Conservation (phyloP, 2,888 invertebrate genomes). For the Hartigia nigra region DNA sequence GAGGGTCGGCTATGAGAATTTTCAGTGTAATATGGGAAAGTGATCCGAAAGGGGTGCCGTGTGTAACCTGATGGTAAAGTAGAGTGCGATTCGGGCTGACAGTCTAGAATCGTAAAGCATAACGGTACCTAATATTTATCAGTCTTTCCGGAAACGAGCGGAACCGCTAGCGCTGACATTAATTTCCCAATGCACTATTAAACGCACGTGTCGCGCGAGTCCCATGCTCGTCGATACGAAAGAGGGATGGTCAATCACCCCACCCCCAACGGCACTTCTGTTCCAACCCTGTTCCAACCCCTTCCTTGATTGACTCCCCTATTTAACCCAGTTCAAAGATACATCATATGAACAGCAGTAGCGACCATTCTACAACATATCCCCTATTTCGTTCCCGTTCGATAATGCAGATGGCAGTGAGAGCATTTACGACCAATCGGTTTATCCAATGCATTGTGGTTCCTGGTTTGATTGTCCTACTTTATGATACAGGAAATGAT, state of each 20-base stretch:
- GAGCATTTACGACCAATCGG: slow-evolving; percentile 4
- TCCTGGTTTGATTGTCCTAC: neutral
- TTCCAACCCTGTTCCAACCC: neutral
- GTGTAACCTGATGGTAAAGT: neutral
- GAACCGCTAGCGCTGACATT: neutral
- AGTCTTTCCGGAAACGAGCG: neutral
- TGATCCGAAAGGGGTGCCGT: neutral
- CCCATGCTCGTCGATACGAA: neutral
- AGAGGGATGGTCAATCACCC: neutral
- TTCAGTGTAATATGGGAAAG: neutral
- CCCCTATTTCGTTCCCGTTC: neutral
- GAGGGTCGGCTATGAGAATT: neutral
- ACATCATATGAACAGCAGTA: neutral
- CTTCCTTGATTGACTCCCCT: neutral
- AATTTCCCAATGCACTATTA: neutral
- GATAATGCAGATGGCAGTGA: neutral
- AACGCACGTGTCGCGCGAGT: slow-evolving; percentile 1
- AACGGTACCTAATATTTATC: neutral
- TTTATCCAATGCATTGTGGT: neutral
- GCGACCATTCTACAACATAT: neutral
- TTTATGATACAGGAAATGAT: neutral
- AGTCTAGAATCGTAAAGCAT: neutral
- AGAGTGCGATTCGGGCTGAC: neutral
- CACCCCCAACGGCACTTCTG: neutral
- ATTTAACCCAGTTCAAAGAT: neutral